Conservation (phyloP, 2,797 vertebrate species). For the Peromyscus eremicus region DNA sequence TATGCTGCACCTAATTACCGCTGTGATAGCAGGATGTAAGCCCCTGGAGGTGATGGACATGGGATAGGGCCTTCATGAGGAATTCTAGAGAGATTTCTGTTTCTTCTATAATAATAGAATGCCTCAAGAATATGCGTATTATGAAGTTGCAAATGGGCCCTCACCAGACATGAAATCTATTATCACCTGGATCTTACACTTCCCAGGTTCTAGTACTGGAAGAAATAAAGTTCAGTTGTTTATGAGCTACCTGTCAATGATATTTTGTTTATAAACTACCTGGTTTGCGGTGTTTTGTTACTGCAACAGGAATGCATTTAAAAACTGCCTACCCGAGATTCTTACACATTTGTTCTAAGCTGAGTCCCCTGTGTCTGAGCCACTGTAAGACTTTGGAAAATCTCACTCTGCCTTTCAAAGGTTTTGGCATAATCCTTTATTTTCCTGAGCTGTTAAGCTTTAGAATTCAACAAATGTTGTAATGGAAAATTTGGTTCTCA, state of each 20-base stretch:
- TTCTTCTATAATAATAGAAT: neutral
- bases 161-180: neutral
- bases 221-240: neutral
- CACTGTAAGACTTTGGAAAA: slow-evolving; percentile 1
- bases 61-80: neutral
- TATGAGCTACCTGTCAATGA: neutral
- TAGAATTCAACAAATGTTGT: slow-evolving; percentile 54
- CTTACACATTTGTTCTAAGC: neutral
- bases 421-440: slow-evolving; percentile 15
- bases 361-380: slow-evolving; percentile 29
- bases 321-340: neutral
- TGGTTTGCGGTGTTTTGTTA: neutral
- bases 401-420: slow-evolving; percentile 44
- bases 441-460: neutral
- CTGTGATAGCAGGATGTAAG: neutral
- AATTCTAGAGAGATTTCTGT: neutral
- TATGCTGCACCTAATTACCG: neutral
- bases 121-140: neutral
- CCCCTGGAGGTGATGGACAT: neutral
- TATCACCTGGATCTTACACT: neutral
- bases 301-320: neutral
- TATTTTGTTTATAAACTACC: neutral
- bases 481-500: neutral
- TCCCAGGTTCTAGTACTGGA: neutral
- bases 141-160: neutral